A percentile compares a stretch with the other conserved stretches of the same genome.
Conservation (phyloP, 2,888 invertebrate species). For the Nemoura dubitans region DNA sequence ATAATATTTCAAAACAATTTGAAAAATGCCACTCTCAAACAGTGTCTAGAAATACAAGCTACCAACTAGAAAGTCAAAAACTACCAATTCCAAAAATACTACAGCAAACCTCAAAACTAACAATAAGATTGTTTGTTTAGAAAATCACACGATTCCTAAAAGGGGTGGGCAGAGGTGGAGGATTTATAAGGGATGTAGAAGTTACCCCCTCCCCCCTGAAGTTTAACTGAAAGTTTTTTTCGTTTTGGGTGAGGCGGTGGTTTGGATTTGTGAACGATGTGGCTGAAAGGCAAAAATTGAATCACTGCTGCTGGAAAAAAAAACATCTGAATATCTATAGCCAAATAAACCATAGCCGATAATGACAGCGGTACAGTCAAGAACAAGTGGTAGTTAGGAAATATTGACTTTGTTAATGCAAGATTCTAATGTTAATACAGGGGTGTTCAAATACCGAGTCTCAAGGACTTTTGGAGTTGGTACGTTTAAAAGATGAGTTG, state of each 20-base stretch:
- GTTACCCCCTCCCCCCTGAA: conserved; percentile 14
- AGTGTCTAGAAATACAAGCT: conserved; percentile 12
- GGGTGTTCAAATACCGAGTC: neutral
- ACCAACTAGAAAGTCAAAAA: conserved; percentile 12
- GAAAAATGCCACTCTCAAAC: conserved; percentile 26
- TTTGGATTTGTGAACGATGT: neutral
- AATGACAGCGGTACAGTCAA: conserved; percentile 36
- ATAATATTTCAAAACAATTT: conserved; percentile 12
- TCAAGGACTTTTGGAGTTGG: too few species aligned
- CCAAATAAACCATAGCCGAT: neutral
- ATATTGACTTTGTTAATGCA: neutral
- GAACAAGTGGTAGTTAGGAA: neutral
- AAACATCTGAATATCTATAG: neutral
- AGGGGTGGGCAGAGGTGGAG: neutral
- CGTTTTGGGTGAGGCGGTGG: neutral
- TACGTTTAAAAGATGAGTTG: too few species aligned
- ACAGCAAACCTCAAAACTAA: conserved; percentile 4
- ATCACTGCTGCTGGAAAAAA: neutral
- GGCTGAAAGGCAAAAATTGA: neutral
- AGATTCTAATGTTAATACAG: neutral
- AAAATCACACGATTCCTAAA: neutral
- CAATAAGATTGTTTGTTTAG: conserved; percentile 26
- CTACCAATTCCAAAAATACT: conserved; percentile 7
- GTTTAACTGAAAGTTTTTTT: neutral
- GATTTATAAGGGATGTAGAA: neutral